A percentile compares a stretch with the other conserved stretches of the same genome.
phyloP scores from a whole-genome alignment of 2,113 vertebrate genomes.

The Peromyscus leucopus region DNA sequence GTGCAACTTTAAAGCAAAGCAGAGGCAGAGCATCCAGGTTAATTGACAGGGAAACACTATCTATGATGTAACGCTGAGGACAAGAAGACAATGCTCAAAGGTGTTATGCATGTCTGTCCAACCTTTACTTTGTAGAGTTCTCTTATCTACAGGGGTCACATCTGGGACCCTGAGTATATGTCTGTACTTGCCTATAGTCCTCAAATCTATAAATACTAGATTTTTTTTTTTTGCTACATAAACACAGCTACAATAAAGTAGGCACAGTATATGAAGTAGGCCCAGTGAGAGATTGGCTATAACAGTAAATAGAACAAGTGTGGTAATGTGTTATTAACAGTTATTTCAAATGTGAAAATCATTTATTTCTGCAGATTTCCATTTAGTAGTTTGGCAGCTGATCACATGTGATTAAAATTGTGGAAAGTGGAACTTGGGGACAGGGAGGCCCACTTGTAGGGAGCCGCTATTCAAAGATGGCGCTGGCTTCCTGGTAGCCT shows the following conservation, averaged over 20 bases:
- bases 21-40: neutral
- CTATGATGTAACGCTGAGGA: rapidly evolving
- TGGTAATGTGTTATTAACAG: neutral
- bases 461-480: too few species aligned
- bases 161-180: neutral
- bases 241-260: neutral
- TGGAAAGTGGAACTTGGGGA: neutral
- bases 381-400: neutral
- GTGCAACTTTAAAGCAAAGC: neutral
- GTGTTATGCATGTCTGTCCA: neutral
- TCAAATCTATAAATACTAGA: neutral
- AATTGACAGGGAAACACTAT: neutral
- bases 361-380: neutral
- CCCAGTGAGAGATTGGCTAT: neutral
- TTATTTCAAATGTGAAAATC: neutral
- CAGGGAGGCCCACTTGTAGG: neutral
- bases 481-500: too few species aligned
- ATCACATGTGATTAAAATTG: neutral
- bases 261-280: neutral
- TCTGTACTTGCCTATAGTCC: neutral
- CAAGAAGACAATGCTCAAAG: neutral
- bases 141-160: too few species aligned
- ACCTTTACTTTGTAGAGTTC: neutral
- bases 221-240: too few species aligned
- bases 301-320: neutral